Evolutionary conservation across 1,140 invertebrate species (phyloP).

Genomic region (Drosophila pseudoobscura): DNA sequence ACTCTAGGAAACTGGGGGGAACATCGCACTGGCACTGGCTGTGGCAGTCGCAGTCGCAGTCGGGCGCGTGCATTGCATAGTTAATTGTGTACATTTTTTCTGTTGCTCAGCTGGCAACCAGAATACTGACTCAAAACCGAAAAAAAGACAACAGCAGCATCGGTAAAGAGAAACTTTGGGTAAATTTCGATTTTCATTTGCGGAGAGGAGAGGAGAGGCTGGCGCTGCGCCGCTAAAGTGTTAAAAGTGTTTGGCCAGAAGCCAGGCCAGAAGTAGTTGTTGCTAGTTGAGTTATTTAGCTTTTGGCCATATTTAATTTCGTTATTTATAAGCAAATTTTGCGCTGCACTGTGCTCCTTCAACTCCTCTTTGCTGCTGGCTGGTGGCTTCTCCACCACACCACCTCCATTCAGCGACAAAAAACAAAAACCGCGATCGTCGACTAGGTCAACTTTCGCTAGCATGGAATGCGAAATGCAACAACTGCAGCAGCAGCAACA

Average conservation of each 20-base stretch:
- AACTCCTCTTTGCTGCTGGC: constrained; percentile 6
- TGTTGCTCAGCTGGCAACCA: constrained; percentile 30
- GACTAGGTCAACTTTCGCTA: constrained; percentile 82
- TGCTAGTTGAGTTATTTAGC: constrained; percentile 49
- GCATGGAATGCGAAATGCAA: constrained; percentile 80
- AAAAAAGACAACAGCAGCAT: constrained; percentile 15
- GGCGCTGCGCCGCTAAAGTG: constrained; percentile 46
- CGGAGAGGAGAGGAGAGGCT: constrained; percentile 21
- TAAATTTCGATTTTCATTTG: constrained; percentile 26
- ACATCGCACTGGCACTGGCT: constrained; percentile 4
- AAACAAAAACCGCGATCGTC: constrained; percentile 71
- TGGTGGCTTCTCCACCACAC: constrained; percentile 13
- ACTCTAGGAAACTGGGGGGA: constrained; percentile 13
- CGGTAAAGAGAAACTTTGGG: constrained; percentile 52
- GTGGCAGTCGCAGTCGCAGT: constrained; percentile 7
- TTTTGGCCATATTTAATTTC: constrained; percentile 79
- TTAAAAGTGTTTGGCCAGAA: constrained; percentile 47
- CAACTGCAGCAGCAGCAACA: constrained; percentile 41
- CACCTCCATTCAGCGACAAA: constrained; percentile 7
- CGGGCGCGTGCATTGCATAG: constrained; percentile 75
- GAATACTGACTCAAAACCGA: constrained; percentile 25
- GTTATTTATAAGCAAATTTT: constrained; percentile 81
- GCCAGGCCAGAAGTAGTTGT: not conserved
- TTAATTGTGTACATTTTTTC: constrained; percentile 70
- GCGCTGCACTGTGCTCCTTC: constrained; percentile 15